A percentile compares a stretch with the other conserved stretches of the same genome.
These are phyloP conservation scores for Triplophysa siluroides DNA, from an alignment of 2,113 vertebrate species.

Conservation along the genomic window DNA sequence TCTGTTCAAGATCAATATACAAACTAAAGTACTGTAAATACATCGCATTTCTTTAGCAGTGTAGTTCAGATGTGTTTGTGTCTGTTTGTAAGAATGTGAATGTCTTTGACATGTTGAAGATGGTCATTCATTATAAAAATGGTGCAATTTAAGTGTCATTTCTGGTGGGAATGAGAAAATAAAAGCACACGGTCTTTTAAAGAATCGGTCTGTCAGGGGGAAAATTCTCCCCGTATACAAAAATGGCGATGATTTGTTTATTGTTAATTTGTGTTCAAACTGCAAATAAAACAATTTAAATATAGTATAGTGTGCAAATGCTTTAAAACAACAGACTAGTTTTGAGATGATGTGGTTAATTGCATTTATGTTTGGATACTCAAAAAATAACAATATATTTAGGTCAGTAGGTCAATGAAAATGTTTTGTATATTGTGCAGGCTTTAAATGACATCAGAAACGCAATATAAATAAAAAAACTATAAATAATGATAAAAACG, in stretches of 20 bases:
- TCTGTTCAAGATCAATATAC: neutral
- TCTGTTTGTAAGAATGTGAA: neutral
- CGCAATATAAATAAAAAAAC: too few relatives aligned
- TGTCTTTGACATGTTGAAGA: neutral
- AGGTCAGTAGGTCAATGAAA: too few relatives aligned
- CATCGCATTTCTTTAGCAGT: slow-evolving; percentile 6
- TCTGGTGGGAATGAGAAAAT: neutral
- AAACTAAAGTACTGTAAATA: neutral
- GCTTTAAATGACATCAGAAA: too few relatives aligned
- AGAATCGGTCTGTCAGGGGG: neutral
- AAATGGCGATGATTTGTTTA: neutral
- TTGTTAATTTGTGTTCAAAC: slow-evolving; percentile 1
- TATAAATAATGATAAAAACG: too few relatives aligned
- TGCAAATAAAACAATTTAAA: slow-evolving; percentile 37
- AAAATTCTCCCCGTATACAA: neutral
- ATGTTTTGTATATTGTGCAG: too few relatives aligned
- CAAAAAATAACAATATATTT: too few relatives aligned
- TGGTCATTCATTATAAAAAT: neutral
- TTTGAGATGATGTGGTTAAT: too few relatives aligned
- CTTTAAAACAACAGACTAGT: neutral
- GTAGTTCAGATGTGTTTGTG: slow-evolving; percentile 5
- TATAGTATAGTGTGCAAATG: neutral
- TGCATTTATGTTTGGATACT: too few relatives aligned
- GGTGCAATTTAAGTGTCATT: slow-evolving; percentile 2
- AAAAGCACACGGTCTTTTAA: neutral